Percentiles rank a stretch among this genome's conserved stretches.
phyloP scores from a whole-genome alignment of 2,113 vertebrate species.

The Dolichotis patagonum region DNA sequence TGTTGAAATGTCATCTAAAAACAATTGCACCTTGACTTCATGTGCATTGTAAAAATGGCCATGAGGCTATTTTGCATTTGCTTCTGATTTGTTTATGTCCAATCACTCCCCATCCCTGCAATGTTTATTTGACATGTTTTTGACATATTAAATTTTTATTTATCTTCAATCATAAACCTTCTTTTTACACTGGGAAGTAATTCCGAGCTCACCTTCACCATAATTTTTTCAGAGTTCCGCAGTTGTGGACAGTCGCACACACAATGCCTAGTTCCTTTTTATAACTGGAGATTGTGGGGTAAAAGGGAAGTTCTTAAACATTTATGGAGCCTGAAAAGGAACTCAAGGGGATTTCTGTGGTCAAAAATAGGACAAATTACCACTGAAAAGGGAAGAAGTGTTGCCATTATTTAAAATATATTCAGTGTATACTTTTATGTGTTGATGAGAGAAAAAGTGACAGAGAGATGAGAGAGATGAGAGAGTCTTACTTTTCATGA shows the following conservation, averaged over 20 bases:
- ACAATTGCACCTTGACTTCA: background rate
- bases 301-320: background rate
- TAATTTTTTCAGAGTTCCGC: background rate
- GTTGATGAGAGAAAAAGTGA: background rate
- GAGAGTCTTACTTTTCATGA: background rate
- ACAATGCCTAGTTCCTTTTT: background rate
- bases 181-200: background rate
- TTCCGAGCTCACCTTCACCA: background rate
- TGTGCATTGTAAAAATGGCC: background rate
- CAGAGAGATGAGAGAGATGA: background rate
- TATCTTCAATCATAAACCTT: background rate
- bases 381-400: background rate
- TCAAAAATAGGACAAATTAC: background rate
- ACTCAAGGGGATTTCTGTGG: background rate
- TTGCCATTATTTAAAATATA: background rate
- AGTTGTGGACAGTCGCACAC: background rate
- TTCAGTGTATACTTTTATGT: background rate
- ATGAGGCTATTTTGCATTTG: background rate
- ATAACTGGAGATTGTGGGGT: background rate
- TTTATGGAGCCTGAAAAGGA: background rate
- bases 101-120: background rate
- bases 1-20: background rate
- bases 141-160: background rate
- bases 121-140: background rate
- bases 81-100: background rate